Evolutionary conservation across 2,888 invertebrate species (phyloP).

Genomic region (Leptopilina drosophilae): DNA sequence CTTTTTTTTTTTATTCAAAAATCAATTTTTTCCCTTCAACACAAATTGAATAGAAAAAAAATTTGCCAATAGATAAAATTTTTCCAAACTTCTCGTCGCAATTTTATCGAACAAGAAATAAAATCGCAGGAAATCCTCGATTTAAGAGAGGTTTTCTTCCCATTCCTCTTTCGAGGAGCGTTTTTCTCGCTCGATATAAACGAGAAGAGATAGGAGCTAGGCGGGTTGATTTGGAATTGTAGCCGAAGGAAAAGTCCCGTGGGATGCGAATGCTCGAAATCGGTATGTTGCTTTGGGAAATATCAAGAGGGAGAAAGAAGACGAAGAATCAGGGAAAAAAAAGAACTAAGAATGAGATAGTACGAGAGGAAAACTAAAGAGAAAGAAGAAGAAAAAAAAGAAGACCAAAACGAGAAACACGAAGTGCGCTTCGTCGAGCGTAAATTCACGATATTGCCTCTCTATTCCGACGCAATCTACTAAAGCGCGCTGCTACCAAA

Average conservation of each 20-base stretch:
- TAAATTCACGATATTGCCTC: slow-evolving; percentile 64
- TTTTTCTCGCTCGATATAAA: slow-evolving; percentile 16
- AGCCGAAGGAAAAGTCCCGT: slow-evolving; percentile 23
- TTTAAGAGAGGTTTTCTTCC: slow-evolving; percentile 14
- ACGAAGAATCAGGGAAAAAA: background rate
- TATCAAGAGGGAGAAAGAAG: background rate
- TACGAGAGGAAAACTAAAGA: slow-evolving; percentile 9
- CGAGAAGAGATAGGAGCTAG: slow-evolving; percentile 10
- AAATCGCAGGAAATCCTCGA: slow-evolving; percentile 31
- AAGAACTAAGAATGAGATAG: slow-evolving; percentile 2
- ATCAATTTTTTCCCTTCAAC: too few species aligned
- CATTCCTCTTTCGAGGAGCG: background rate
- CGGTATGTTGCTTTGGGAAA: slow-evolving; percentile 18
- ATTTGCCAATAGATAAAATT: too few species aligned
- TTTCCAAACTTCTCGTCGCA: background rate
- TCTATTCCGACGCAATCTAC: slow-evolving; percentile 41
- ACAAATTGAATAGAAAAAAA: too few species aligned
- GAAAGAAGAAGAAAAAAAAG: slow-evolving; percentile 53
- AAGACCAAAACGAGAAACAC: slow-evolving; percentile 42
- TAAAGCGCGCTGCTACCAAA: slow-evolving; percentile 32
- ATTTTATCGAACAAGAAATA: background rate
- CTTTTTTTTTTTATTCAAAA: too few species aligned
- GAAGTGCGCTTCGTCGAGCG: slow-evolving; percentile 61
- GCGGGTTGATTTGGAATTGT: slow-evolving; percentile 9
- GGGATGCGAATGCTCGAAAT: slow-evolving; percentile 37